Evolutionary conservation across 2,797 vertebrate species (phyloP).

Genomic region (Rhadinocentrus ornatus): DNA sequence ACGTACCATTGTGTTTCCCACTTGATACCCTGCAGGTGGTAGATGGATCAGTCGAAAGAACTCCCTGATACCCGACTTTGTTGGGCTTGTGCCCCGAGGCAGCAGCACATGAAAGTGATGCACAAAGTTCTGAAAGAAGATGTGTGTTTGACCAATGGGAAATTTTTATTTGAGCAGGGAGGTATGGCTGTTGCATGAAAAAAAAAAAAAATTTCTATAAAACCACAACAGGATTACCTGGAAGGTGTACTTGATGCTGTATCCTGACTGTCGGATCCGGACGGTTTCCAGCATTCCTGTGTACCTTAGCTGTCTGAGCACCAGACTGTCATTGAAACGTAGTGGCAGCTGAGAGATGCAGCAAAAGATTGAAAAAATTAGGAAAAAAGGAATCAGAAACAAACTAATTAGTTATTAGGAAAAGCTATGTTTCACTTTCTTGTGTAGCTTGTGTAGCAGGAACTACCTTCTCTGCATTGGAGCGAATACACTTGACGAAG

Average conservation of each 20-base stretch:
- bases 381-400: background rate
- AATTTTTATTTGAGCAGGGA: background rate
- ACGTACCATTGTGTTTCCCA: slow-evolving; percentile 93
- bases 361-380: background rate
- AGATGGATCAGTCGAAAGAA: slow-evolving; percentile 90
- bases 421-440: background rate
- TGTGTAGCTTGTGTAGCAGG: background rate
- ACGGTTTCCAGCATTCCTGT: slow-evolving; percentile 97
- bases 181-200: background rate
- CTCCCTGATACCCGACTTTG: slow-evolving; percentile 88
- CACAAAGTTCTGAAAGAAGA: slow-evolving; percentile 89
- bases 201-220: background rate
- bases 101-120: slow-evolving; percentile 93
- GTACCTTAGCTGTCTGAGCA: slow-evolving; percentile 94
- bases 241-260: slow-evolving; percentile 95
- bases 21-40: slow-evolving; percentile 90
- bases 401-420: background rate
- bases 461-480: slow-evolving; percentile 95
- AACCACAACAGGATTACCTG: slow-evolving; percentile 83
- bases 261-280: slow-evolving; percentile 94
- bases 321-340: slow-evolving; percentile 91
- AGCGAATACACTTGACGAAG: slow-evolving; percentile 97
- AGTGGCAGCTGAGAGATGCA: slow-evolving; percentile 86
- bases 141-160: background rate
- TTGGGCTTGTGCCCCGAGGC: slow-evolving; percentile 83